These are phyloP conservation scores for Delphinus delphis DNA, from an alignment of 2,113 vertebrate genomes.

Conservation along the genomic window DNA sequence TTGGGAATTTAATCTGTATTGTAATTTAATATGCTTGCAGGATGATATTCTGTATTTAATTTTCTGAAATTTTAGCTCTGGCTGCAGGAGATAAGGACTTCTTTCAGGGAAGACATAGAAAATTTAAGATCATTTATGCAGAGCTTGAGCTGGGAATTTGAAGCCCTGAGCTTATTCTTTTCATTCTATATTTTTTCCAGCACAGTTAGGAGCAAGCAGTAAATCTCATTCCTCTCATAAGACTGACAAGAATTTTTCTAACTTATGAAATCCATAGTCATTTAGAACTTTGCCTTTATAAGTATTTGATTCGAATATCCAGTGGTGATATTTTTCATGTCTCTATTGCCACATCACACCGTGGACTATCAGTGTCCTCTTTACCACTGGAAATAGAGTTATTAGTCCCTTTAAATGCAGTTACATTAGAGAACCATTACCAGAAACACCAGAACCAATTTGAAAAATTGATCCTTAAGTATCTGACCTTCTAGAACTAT, in stretches of 20 bases:
- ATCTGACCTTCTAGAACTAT: background rate
- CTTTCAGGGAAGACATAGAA: background rate
- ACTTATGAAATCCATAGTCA: background rate
- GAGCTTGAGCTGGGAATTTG: background rate
- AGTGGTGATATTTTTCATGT: background rate
- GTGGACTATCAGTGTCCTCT: background rate
- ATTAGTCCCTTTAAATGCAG: background rate
- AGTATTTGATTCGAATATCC: background rate
- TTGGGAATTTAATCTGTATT: background rate
- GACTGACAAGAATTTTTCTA: background rate
- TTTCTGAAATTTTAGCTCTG: background rate
- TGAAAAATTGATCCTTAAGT: background rate
- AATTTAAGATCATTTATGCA: background rate
- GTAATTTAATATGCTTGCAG: background rate
- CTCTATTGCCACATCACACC: background rate
- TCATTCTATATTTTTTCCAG: background rate
- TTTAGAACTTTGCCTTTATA: background rate
- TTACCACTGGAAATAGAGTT: background rate
- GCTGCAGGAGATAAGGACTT: background rate
- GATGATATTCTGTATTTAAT: background rate
- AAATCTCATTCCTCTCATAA: background rate
- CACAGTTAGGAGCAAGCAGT: background rate
- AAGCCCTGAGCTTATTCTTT: background rate
- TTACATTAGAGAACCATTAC: background rate
- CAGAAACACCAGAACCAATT: background rate